Evolutionary conservation across 2,888 invertebrate genomes (phyloP).

Genomic region (Clitarchus hookeri): DNA sequence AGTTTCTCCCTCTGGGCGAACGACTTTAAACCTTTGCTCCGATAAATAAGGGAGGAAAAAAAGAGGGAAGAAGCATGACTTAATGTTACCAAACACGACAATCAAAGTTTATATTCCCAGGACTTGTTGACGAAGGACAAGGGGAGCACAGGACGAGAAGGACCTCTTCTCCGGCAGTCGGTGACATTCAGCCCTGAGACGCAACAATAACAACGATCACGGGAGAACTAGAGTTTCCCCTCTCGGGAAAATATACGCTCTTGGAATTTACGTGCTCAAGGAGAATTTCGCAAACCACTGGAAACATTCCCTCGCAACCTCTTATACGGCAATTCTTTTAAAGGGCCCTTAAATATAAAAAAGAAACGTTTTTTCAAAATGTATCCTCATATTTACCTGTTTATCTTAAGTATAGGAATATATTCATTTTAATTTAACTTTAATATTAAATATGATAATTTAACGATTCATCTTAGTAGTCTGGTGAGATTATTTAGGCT

Average conservation of each 20-base stretch:
- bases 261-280: neutral
- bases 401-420: no score
- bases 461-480: no score
- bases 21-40: neutral
- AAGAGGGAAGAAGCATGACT: neutral
- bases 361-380: no score
- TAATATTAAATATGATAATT: no score
- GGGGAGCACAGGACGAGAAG: neutral
- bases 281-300: neutral
- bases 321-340: no score
- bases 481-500: no score
- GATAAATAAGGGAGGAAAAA: neutral
- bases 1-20: neutral
- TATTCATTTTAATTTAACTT: no score
- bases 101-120: neutral
- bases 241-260: neutral
- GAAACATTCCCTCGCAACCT: no score
- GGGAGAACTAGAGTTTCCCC: neutral
- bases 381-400: no score
- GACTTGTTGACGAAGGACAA: neutral
- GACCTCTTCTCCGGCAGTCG: neutral
- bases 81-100: conserved; percentile 3
- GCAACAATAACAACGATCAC: neutral
- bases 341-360: no score
- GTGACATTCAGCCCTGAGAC: neutral